Percentiles rank a stretch among this genome's conserved stretches.
These are phyloP conservation scores for Meteorus colon DNA, from an alignment of 2,888 invertebrate genomes.

Conservation along the genomic window DNA sequence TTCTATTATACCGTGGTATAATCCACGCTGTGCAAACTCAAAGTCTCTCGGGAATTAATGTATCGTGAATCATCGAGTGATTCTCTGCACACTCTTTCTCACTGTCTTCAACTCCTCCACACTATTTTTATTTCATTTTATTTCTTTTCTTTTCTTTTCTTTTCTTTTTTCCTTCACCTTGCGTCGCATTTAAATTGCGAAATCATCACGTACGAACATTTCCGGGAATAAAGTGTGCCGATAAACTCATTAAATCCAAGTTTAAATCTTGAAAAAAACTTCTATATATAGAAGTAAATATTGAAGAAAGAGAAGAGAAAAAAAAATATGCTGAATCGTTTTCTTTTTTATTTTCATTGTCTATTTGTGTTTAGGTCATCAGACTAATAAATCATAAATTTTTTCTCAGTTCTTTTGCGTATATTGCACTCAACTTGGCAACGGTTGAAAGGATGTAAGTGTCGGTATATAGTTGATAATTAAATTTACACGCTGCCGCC, in stretches of 20 bases:
- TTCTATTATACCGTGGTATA: constrained; percentile 24
- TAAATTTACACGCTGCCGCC: constrained; percentile 30
- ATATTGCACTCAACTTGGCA: constrained; percentile 11
- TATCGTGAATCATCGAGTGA: constrained; percentile 30
- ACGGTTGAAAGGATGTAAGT: constrained; percentile 6
- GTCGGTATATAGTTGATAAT: constrained; percentile 26
- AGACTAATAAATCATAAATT: constrained; percentile 2
- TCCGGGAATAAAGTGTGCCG: constrained; percentile 24
- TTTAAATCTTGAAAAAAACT: not conserved
- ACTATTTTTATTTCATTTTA: not conserved
- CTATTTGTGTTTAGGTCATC: constrained; percentile 17
- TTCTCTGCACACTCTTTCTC: constrained; percentile 10
- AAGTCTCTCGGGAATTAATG: constrained; percentile 21
- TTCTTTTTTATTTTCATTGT: not conserved
- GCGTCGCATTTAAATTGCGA: constrained; percentile 22
- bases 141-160: not conserved
- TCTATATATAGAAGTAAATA: constrained; percentile 5
- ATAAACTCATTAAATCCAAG: constrained; percentile 12
- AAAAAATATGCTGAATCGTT: not conserved
- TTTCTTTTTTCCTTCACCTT: not conserved
- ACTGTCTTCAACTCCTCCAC: constrained; percentile 22
- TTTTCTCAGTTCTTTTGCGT: not conserved
- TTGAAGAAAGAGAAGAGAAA: not conserved
- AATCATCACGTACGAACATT: constrained; percentile 31
- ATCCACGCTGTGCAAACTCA: constrained; percentile 21